Evolutionary conservation across 2,797 vertebrate genomes (phyloP), one percentile per base, ranked within the genome.

Genomic region (Miichthys miiuy): DNA sequence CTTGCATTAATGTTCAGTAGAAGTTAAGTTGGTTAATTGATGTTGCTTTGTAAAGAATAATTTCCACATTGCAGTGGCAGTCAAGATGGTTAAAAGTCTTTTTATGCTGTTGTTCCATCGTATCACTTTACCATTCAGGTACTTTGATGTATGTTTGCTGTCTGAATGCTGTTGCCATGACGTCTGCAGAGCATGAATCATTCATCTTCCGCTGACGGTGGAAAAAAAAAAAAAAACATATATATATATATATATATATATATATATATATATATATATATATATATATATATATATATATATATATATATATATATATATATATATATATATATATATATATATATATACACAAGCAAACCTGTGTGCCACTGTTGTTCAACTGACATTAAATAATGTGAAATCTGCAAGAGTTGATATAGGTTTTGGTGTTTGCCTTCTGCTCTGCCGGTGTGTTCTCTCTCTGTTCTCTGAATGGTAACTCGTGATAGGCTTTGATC

Each of bases 401-500:
- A 88, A 79, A 62, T 79, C 72, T 78, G 62, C 75, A 77, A 82
- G 82, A 69, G 80, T 83, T 79, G 62, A 77, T 79, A 5, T 68
- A 72, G 70, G 78, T 82, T 79, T 72, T 72, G 64, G 64, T 88
- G 83, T 90, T 89, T 83, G 86, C 81, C 75, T 81, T 48, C 76
- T 83, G 87, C 81, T 88, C 79, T 81, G 82, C 65, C 83, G 68
- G 81, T 85, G 65, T 84, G 55, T 79, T 78, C 70, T 80, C 75
- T 88, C 74, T 85, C 81, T 84, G 79, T 80, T 80, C 57, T 88
- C 80, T 87, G 84, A 91, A 82, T 80, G 85, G 79, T 89, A 83
- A 77, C 73, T 83, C 55, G 79, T 90, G 63, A 88, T 83, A 27
- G 79, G 82, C 87, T 87, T 83, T 82, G 79, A 92, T 87, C 71